phyloP scores from a whole-genome alignment of 2,113 vertebrate genomes.

The Aegotheles bennettii region DNA sequence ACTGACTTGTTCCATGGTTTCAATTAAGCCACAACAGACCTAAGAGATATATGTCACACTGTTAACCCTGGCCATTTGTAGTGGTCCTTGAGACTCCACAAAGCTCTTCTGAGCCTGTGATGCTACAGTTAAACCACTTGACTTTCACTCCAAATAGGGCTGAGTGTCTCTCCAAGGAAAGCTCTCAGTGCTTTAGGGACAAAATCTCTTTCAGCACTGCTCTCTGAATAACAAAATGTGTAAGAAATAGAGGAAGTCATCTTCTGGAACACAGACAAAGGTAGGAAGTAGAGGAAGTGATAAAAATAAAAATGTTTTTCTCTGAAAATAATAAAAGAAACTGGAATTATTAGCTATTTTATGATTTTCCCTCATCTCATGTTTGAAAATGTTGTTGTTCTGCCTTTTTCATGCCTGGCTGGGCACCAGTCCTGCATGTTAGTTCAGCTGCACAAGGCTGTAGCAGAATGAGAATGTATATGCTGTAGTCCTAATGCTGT shows the following conservation, averaged over 20 bases:
- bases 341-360: background rate
- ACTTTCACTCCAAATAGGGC: background rate
- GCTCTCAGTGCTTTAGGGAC: background rate
- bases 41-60: background rate
- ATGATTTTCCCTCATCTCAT: background rate
- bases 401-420: background rate
- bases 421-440: fast-evolving
- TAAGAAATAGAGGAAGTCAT: background rate
- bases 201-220: background rate
- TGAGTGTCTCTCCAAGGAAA: background rate
- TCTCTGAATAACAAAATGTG: background rate
- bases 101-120: background rate
- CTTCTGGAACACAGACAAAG: background rate
- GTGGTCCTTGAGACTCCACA: background rate
- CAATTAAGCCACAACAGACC: background rate
- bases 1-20: background rate
- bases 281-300: background rate
- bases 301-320: background rate
- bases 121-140: background rate
- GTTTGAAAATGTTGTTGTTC: background rate
- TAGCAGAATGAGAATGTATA: background rate
- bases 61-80: background rate
- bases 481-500: background rate
- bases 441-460: background rate
- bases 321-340: background rate